Base-by-base conservation (phyloP, 2,888 invertebrate species). In the Quadriops clusia region DNA sequence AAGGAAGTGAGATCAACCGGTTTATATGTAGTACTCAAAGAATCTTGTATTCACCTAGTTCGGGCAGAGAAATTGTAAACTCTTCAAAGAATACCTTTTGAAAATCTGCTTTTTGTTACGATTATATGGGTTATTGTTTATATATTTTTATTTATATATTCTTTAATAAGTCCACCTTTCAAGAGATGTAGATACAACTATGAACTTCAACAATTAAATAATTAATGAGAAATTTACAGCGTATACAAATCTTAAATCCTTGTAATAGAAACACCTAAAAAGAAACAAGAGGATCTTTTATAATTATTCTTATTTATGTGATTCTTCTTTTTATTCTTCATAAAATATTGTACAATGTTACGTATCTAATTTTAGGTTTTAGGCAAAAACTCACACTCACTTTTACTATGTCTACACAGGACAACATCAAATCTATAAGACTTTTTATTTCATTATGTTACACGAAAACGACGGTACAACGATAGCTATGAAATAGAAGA, bases 271-370 rank as follows among this genome's bases (percentile, higher is more conserved):
- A 23, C 28, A 17, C 28, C 34, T 30, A 30, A 27, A 18, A 21
- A 23, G 28, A 35, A 32, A 34, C 24, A 30, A 29, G 30, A 28
- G 17, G 23, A 32, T 22, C 25, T 32, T 32, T 16, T 28, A 28
- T 23, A 15, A 28, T 29, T 18, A 18, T 14, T 32, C 25, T 32
- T 17, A 22, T 27, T 27, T n/a, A 28, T 31, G 30, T 28, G 10
- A n/a, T 23, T 26, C 31, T 15, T 24, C 25, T 30, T 20, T 24
- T 18, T 18, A 34, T 34, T 30, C 24, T 23, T 35, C 28, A 41
- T 45, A 48, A 51, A 51, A 56, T 60, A 60, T 60, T 60, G 60
- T 60, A 60, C 60, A 58, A 54, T 51, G 52, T 60, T 60, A 60
- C 60, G 60, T 60, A 60, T 60, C 53, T 60, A 53, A 51, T 50